Evolutionary conservation across 2,888 invertebrate species (phyloP).

Genomic region (Drosophila neonasuta): DNA sequence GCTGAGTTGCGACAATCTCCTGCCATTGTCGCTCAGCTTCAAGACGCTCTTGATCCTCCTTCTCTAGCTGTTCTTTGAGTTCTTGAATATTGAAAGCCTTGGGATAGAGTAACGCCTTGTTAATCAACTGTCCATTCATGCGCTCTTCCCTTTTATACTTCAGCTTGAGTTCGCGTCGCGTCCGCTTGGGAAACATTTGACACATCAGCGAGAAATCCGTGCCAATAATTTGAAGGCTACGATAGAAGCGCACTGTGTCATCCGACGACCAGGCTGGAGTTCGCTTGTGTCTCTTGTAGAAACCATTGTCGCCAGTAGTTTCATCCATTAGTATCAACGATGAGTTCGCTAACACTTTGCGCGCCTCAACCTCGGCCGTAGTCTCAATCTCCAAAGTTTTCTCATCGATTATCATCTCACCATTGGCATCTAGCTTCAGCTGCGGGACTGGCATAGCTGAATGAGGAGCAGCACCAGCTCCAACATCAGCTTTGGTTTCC

Average conservation of each 20-base stretch:
- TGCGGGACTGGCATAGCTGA: conserved; percentile 88
- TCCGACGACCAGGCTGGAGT: conserved; percentile 89
- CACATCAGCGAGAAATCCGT: conserved; percentile 97
- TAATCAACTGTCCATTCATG: conserved; percentile 87
- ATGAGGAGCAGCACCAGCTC: conserved; percentile 30
- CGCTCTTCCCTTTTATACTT: conserved; percentile 97
- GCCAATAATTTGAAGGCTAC: conserved; percentile 93
- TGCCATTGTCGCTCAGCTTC: conserved; percentile 68
- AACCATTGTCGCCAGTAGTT: conserved; percentile 83
- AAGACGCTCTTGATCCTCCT: conserved; percentile 80
- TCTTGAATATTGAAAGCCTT: conserved; percentile 87
- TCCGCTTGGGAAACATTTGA: conserved; percentile 90
- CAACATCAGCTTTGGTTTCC: conserved; percentile 41
- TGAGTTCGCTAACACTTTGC: conserved; percentile 86
- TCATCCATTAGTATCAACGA: conserved; percentile 87
- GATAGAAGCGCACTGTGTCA: conserved; percentile 95
- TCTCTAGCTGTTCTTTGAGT: conserved; percentile 84
- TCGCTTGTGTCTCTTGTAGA: conserved; percentile 87
- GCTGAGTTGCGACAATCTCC: conserved; percentile 63
- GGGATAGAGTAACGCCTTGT: conserved; percentile 88
- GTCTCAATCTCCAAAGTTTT: conserved; percentile 89
- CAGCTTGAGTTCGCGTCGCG: conserved; percentile 91
- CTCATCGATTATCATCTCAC: conserved; percentile 92
- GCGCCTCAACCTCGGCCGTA: conserved; percentile 85
- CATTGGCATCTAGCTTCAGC: conserved; percentile 92